These are phyloP conservation scores for Autographa gamma DNA, from an alignment of 2,888 invertebrate species.

Conservation along the genomic window DNA sequence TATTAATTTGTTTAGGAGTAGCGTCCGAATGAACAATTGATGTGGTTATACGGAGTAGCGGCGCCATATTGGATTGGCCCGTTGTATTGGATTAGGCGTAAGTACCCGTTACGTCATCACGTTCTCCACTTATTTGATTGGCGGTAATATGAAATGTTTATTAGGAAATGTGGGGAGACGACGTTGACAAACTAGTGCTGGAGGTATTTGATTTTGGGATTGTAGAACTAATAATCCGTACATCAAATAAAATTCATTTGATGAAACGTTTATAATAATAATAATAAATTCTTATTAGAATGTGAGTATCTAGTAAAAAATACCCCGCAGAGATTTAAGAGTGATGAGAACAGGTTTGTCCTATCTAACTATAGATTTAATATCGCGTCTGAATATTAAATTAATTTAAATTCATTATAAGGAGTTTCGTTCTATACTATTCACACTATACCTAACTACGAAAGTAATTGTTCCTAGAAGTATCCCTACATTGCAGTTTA, in stretches of 20 bases:
- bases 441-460: no score
- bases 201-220: constrained; percentile 7
- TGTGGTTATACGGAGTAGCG: constrained; percentile 62
- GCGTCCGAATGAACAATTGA: constrained; percentile 68
- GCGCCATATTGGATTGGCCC: constrained; percentile 45
- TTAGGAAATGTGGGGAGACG: constrained; percentile 16
- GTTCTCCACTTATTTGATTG: constrained; percentile 37
- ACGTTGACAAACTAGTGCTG: constrained; percentile 5
- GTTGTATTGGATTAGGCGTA: constrained; percentile 46
- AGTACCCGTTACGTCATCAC: constrained; percentile 37
- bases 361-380: no score
- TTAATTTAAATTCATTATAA: no score
- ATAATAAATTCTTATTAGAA: no score
- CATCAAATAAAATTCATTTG: not conserved
- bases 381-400: no score
- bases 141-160: constrained; percentile 18
- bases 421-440: no score
- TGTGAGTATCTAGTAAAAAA: not conserved
- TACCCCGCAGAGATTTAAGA: no score
- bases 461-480: no score
- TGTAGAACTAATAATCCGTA: not conserved
- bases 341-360: no score
- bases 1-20: constrained; percentile 72
- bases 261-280: not conserved
- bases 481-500: no score